Conservation (phyloP, 2,797 vertebrate species). For the Cirrhinus molitorella region DNA sequence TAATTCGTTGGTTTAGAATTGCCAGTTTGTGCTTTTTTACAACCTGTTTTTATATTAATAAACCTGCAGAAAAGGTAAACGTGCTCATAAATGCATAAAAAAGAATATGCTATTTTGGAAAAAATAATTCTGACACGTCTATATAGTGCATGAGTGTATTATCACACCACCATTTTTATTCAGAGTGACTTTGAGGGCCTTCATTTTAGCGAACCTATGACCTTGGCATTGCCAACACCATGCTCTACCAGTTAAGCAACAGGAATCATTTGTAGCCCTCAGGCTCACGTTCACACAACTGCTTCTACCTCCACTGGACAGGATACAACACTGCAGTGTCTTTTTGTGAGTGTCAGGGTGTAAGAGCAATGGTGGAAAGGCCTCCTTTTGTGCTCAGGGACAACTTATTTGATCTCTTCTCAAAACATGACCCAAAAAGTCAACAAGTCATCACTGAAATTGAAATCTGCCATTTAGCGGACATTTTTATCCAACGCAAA, state of each 20-base stretch:
- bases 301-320: constrained; percentile 14
- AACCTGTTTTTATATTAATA: neutral
- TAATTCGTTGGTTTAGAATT: neutral
- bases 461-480: constrained; percentile 42
- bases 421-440: constrained; percentile 19
- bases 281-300: constrained; percentile 12
- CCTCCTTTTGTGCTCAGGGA: constrained; percentile 12
- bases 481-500: constrained; percentile 33
- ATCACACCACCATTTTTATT: too few species aligned
- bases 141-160: neutral
- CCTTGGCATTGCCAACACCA: neutral
- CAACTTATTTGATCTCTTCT: constrained; percentile 4
- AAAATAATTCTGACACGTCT: neutral
- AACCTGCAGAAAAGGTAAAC: neutral
- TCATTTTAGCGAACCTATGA: neutral
- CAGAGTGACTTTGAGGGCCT: neutral
- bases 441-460: constrained; percentile 42
- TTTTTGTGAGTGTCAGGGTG: constrained; percentile 32
- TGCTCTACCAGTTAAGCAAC: constrained; percentile 12
- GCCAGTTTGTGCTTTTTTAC: neutral
- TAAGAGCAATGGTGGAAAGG: neutral
- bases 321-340: neutral
- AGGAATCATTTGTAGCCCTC: neutral
- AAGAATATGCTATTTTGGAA: neutral
- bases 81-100: neutral